These are phyloP conservation scores for Macrophya alboannulata DNA, from an alignment of 2,888 invertebrate genomes.

Conservation along the genomic window DNA sequence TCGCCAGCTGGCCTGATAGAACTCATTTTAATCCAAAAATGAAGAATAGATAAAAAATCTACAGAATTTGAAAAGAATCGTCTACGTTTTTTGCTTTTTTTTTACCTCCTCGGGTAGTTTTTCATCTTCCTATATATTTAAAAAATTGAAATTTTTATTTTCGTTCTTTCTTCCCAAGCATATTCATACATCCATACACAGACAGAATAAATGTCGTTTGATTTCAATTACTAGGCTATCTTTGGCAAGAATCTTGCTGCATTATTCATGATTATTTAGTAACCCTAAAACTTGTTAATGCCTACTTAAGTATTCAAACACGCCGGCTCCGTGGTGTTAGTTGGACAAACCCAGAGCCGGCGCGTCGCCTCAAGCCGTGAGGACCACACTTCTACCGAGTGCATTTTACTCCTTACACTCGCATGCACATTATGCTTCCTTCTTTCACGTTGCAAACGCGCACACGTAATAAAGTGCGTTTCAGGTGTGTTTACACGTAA, in stretches of 20 bases:
- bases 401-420: constrained; percentile 26
- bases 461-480: constrained; percentile 40
- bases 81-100: not conserved
- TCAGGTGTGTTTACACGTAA: constrained; percentile 39
- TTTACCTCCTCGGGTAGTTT: not conserved
- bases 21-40: not conserved
- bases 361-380: constrained; percentile 32
- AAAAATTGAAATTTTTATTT: not conserved
- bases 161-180: not conserved
- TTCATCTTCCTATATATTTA: not conserved
- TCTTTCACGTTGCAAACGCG: constrained; percentile 5
- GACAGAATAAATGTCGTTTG: constrained; percentile 43
- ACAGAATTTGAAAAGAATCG: not conserved
- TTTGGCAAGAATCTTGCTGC: constrained; percentile 52
- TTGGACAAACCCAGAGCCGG: constrained; percentile 52
- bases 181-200: not conserved
- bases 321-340: constrained; percentile 51
- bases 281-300: constrained; percentile 59
- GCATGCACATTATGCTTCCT: not conserved
- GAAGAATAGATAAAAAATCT: not conserved
- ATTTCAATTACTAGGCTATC: constrained; percentile 53
- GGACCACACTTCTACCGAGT: constrained; percentile 16
- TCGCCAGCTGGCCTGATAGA: not conserved
- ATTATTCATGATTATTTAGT: constrained; percentile 59
- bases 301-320: constrained; percentile 58